Base-by-base conservation (phyloP, 2,797 vertebrate genomes). In the Microctenopoma stevenorrisi region DNA sequence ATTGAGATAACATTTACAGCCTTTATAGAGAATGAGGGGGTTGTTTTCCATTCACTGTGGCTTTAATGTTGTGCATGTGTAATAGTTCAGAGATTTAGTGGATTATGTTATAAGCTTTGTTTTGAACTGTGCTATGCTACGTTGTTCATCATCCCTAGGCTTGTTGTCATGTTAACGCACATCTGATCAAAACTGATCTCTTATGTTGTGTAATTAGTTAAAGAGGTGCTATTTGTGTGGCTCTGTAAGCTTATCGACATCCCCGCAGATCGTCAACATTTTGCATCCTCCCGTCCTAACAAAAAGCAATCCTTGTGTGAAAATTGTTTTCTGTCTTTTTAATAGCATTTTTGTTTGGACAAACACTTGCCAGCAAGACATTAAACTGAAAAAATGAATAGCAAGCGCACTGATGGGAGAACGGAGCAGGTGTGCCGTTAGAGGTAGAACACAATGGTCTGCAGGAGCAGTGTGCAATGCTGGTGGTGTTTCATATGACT, bases 341-440 rank as follows among this genome's bases (percentile, higher is more conserved):
- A 84, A 84, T 86, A 76, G 65, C 68, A 63, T 44, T 13, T 64
- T 59, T 73, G 70, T 84, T 86, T 80, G 77, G 67, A 61, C 68
- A 61, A 79, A 75, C 70, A 51, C 62, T 86, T 71, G 43, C 60
- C 43, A 68, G 84, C 66, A 73, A 87, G 77, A 77, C 79, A 63
- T 85, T 83, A 86, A 91, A 90, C 86, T 86, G 78, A 86, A 82
- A 77, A 86, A 84, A 90, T 87, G 88, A 88, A 89, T 75, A 85
- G 64, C 42, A 65, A 82, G 74, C 37, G 61, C 62, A 66, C 81
- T 49, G 4, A 48, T 4, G 74, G 83, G 85, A 72, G 67, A 64
- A 12, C n/a, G 58, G 51, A 50, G 64, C 75, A 61, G 70, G 78
- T 69, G 74, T 76, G 73, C 76, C 76, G 85, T 84, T 83, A 78